phyloP scores from a whole-genome alignment of 2,113 vertebrate genomes.

The Motacilla alba region DNA sequence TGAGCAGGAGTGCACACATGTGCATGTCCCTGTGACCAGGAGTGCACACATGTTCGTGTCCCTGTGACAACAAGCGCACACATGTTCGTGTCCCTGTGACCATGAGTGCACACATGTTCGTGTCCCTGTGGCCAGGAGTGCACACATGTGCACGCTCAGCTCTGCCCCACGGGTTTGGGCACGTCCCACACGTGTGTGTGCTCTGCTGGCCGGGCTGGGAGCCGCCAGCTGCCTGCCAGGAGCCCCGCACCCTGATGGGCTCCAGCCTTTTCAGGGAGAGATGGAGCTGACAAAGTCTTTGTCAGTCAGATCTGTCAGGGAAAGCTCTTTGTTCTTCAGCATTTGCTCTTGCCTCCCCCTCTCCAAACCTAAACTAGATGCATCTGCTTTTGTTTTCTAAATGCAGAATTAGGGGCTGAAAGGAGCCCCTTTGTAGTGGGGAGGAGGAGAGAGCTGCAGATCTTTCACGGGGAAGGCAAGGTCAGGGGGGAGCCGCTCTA shows the following conservation, averaged over 20 bases:
- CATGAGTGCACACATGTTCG: no score
- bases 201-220: not conserved
- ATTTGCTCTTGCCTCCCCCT: conserved; percentile 45
- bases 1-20: no score
- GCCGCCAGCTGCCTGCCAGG: not conserved
- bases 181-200: not conserved
- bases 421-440: conserved; percentile 40
- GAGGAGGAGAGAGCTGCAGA: conserved; percentile 45
- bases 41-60: no score
- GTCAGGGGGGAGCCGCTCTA: conserved; percentile 23
- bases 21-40: no score
- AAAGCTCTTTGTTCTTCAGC: conserved; percentile 58
- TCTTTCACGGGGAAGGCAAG: conserved; percentile 30
- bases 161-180: not conserved
- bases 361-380: conserved; percentile 30
- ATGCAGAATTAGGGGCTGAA: conserved; percentile 55
- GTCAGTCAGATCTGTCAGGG: conserved; percentile 42
- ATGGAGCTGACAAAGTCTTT: conserved; percentile 47
- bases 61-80: no score
- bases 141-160: rapidly evolving
- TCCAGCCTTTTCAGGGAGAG: conserved; percentile 19
- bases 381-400: conserved; percentile 66
- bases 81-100: no score
- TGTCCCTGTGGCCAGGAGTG: rapidly evolving
- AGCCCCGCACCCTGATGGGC: conserved; percentile 14